These are phyloP conservation scores for Neelides sp. DNA, from an alignment of 1,140 invertebrate species.

Conservation along the genomic window DNA sequence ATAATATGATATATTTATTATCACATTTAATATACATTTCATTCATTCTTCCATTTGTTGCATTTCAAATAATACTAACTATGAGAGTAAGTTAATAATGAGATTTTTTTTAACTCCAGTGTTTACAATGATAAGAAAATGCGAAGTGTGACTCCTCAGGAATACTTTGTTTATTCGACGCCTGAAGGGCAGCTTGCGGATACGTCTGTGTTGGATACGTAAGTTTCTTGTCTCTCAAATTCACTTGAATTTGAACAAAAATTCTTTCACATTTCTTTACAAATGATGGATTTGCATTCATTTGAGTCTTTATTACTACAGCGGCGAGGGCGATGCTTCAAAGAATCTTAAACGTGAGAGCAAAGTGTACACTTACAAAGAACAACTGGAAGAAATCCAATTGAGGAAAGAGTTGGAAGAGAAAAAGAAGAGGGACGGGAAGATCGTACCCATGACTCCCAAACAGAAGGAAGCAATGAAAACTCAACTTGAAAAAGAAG, in stretches of 20 bases:
- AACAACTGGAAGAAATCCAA: constrained; percentile 88
- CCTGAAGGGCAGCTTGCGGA: constrained; percentile 84
- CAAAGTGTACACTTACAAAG: constrained; percentile 93
- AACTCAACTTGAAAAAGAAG: constrained; percentile 73
- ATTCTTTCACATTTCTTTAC: constrained; percentile 1
- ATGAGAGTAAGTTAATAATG: no score
- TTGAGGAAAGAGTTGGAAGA: constrained; percentile 82
- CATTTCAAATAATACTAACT: no score
- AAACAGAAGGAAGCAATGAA: constrained; percentile 90
- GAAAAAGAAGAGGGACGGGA: constrained; percentile 66
- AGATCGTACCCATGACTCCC: constrained; percentile 53
- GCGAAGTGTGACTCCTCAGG: constrained; percentile 61
- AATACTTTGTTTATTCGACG: constrained; percentile 77
- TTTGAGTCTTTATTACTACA: constrained; percentile 36
- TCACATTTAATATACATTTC: no score
- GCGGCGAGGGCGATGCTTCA: constrained; percentile 45
- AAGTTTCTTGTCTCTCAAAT: constrained; percentile 30
- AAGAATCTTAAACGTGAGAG: constrained; percentile 91
- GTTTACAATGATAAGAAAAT: no score
- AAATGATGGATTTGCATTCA: constrained; percentile 1
- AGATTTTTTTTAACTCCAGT: no score
- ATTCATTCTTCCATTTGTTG: no score
- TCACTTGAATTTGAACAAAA: not conserved
- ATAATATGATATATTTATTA: no score
- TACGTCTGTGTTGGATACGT: constrained; percentile 73